Base-by-base conservation (phyloP, 2,888 invertebrate genomes). In the Pristionchus maxplancki region DNA sequence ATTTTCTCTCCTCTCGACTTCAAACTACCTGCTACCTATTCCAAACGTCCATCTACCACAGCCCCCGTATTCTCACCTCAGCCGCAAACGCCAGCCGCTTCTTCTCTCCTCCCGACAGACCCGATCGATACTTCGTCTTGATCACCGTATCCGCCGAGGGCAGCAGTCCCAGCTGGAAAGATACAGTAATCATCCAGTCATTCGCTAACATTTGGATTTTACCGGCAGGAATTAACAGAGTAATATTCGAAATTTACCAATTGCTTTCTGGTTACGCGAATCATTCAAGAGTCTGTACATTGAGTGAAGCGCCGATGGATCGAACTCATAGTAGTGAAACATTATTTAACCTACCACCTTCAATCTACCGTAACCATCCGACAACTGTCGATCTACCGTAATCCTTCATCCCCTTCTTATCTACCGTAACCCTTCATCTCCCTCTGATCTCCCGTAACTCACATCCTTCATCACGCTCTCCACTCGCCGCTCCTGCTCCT, bases 51-150 rank as follows among this genome's bases (percentile, higher is more conserved):
- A n/a, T n/a, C n/a, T n/a, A n/a, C n/a, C n/a, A n/a, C n/a, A n/a
- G n/a, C n/a, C n/a, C n/a, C n/a, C n/a, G n/a, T n/a, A n/a, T n/a
- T n/a, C n/a, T n/a, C 95, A 97, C 97, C 96, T 98, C 98, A 0
- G 97, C 97, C 11, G 98, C 98, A 95, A 98, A 98, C 0, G 98
- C 97, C 37, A 98, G 95, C 88, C 98, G 96, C 94, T 98, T 98
- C 94, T 97, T 97, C 95, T 98, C 98, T 0, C 98, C 98, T 0
- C 98, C 98, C 0, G 98, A 98, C 1, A 98, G 95, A 0, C 97
- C 97, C 95, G 97, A 97, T 28, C 96, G 96, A 53, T 97, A 97
- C 20, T 91, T 95, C 0, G 96, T 96, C 0, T 98, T 98, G 89
- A 98, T 98, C 89, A 96, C 96, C 0, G 97, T 97, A 91, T 97